Conservation (phyloP, 2,113 vertebrate genomes). For the Petroica traversi region DNA sequence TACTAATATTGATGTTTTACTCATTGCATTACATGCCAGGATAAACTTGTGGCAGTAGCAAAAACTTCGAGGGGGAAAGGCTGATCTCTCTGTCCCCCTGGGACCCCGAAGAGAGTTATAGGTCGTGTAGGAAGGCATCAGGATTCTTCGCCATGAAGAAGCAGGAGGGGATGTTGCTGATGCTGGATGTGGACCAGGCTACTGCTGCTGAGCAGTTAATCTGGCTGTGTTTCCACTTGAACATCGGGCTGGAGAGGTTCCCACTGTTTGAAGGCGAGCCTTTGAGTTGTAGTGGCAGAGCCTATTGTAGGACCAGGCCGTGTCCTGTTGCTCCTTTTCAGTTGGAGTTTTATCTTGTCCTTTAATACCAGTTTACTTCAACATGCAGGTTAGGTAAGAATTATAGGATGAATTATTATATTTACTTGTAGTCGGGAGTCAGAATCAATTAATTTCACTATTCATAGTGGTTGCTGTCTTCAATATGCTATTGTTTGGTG, state of each 20-base stretch:
- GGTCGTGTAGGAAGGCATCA: accelerated
- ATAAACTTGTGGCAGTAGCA: not conserved
- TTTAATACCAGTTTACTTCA: not conserved
- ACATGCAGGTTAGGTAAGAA: not conserved
- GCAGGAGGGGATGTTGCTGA: not conserved
- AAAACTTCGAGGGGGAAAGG: not conserved
- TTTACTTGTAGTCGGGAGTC: not conserved
- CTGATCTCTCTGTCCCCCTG: not conserved
- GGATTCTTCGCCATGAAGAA: not conserved
- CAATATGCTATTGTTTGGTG: not conserved
- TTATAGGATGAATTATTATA: not conserved
- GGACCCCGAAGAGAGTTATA: no score
- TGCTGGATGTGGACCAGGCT: not conserved
- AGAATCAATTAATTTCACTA: not conserved
- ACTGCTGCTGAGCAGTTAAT: not conserved
- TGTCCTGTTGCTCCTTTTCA: not conserved
- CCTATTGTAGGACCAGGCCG: not conserved
- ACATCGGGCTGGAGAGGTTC: accelerated
- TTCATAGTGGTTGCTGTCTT: not conserved
- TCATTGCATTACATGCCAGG: accelerated
- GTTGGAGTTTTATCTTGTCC: not conserved
- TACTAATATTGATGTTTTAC: not conserved
- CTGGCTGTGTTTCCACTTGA: not conserved
- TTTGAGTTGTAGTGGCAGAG: not conserved
- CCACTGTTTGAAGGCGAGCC: not conserved